These are phyloP conservation scores for Willowsia nigromaculata DNA, from an alignment of 2,888 invertebrate genomes.

Conservation along the genomic window DNA sequence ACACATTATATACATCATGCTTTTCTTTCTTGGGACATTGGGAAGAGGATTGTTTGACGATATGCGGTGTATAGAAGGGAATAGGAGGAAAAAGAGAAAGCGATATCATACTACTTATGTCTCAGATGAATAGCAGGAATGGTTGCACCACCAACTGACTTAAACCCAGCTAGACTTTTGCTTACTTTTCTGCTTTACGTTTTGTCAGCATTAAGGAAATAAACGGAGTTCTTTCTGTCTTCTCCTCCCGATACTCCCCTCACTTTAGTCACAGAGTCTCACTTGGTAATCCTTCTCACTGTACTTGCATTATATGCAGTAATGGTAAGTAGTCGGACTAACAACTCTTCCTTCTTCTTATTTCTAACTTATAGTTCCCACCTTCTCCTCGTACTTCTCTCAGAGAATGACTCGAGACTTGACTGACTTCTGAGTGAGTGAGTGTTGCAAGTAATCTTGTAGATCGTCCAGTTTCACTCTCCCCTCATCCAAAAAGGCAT, in stretches of 20 bases:
- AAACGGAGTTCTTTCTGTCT: conserved; percentile 19
- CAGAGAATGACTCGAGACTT: not conserved
- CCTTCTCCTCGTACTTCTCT: not conserved
- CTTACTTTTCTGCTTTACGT: conserved; percentile 43
- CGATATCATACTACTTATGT: not conserved
- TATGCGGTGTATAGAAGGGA: not conserved
- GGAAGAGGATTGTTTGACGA: not conserved
- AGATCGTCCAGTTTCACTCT: conserved; percentile 62
- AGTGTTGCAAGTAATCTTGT: conserved; percentile 73
- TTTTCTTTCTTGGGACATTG: conserved; percentile 21
- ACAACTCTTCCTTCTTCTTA: conserved; percentile 12
- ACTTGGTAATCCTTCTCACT: conserved; percentile 22
- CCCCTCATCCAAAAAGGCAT: not conserved
- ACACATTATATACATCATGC: conserved; percentile 35
- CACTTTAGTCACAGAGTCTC: not conserved
- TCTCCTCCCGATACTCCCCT: not conserved
- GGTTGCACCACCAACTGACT: not conserved
- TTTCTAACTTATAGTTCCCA: not conserved
- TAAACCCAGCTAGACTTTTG: conserved; percentile 18
- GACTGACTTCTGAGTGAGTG: conserved; percentile 46
- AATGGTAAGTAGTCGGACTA: not conserved
- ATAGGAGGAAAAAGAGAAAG: not conserved
- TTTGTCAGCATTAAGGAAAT: conserved; percentile 49
- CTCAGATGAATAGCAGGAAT: not conserved
- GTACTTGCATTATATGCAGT: conserved; percentile 28